phyloP scores from a whole-genome alignment of 2,888 invertebrate genomes.

The Lucinisca nassula region DNA sequence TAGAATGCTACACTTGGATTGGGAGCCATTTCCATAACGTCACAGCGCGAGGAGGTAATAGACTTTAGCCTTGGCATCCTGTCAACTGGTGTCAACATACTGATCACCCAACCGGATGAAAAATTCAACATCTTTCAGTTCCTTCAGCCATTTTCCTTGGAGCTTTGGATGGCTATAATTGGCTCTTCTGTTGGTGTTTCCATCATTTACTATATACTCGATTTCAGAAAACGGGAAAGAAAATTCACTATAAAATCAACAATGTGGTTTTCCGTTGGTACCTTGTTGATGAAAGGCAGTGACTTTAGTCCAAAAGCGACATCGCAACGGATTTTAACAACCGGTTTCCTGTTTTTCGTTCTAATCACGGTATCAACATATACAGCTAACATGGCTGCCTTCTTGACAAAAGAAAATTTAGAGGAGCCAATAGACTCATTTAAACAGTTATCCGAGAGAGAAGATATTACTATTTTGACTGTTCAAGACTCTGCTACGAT shows the following conservation, averaged over 20 bases:
- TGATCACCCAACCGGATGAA: conserved; percentile 78
- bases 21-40: conserved; percentile 84
- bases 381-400: conserved; percentile 85
- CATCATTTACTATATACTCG: conserved; percentile 77
- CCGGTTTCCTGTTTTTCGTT: conserved; percentile 84
- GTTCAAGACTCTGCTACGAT: conserved; percentile 81
- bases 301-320: conserved; percentile 81
- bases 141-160: conserved; percentile 81
- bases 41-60: conserved; percentile 78
- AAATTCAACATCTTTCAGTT: conserved; percentile 82
- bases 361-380: conserved; percentile 84
- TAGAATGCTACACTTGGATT: conserved; percentile 83
- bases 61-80: conserved; percentile 84
- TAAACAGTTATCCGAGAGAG: conserved; percentile 75
- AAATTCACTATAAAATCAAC: conserved; percentile 80
- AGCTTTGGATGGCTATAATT: conserved; percentile 84
- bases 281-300: conserved; percentile 81
- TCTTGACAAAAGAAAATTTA: conserved; percentile 81
- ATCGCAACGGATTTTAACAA: conserved; percentile 82
- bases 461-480: conserved; percentile 72
- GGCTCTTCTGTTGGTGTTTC: conserved; percentile 78
- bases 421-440: conserved; percentile 77
- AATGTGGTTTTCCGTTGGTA: conserved; percentile 80
- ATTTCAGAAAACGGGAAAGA: conserved; percentile 74
- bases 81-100: conserved; percentile 82